These are phyloP conservation scores for Diglossa cyanea DNA, from an alignment of 2,797 vertebrate genomes.

Conservation along the genomic window DNA sequence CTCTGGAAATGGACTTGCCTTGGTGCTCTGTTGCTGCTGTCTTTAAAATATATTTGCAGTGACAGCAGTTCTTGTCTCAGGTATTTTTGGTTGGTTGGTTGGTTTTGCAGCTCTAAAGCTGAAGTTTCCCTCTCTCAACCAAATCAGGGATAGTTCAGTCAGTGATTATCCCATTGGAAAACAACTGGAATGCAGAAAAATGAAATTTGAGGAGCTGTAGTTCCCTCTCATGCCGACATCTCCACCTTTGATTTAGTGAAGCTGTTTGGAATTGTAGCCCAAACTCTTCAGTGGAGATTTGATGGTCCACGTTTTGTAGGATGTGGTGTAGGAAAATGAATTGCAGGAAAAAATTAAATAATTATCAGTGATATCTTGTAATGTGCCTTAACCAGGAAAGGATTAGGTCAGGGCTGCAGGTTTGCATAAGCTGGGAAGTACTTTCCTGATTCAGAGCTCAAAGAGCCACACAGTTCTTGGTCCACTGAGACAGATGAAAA, in stretches of 20 bases:
- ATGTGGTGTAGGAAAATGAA: background rate
- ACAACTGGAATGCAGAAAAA: background rate
- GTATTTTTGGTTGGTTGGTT: background rate
- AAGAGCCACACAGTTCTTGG: background rate
- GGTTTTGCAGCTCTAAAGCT: background rate
- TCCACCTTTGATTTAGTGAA: background rate
- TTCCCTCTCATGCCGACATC: background rate
- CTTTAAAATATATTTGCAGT: background rate
- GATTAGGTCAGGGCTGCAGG: background rate
- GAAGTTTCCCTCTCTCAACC: background rate
- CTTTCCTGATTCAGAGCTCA: background rate
- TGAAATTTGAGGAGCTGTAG: background rate
- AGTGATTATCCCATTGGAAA: background rate
- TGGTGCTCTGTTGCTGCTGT: background rate
- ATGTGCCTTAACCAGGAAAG: background rate
- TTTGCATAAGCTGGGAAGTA: background rate
- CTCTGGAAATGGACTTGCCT: background rate
- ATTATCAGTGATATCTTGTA: background rate
- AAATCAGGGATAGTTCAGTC: background rate
- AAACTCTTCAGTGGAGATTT: background rate
- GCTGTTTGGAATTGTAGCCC: background rate
- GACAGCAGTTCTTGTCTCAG: background rate
- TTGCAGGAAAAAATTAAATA: background rate
- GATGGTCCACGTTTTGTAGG: background rate
- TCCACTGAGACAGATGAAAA: background rate